phyloP scores from a whole-genome alignment of 2,888 invertebrate species.

The Sphinx pinastri region DNA sequence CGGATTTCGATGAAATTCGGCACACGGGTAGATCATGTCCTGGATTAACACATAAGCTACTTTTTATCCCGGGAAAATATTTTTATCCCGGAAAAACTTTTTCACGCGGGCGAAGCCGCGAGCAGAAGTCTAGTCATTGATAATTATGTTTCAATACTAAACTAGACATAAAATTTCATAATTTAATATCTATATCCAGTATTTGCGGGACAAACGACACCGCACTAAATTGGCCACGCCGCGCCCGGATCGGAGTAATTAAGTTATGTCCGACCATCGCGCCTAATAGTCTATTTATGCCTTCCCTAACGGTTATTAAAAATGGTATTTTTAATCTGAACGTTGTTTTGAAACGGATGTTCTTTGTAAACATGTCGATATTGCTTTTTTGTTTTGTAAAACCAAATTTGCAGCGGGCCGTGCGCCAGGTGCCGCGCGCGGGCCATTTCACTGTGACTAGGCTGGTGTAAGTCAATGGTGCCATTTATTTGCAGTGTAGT shows the following conservation, averaged over 20 bases:
- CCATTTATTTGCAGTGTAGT: slow-evolving; percentile 18
- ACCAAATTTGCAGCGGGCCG: neutral
- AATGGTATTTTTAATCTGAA: slow-evolving; percentile 25
- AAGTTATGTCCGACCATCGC: slow-evolving; percentile 24
- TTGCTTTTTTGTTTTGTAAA: slow-evolving; percentile 11
- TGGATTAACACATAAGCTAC: too few relatives aligned
- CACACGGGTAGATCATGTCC: too few relatives aligned
- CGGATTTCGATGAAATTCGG: too few relatives aligned
- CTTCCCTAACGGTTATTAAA: slow-evolving; percentile 19
- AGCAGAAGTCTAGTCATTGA: too few relatives aligned
- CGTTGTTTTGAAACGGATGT: slow-evolving; percentile 5
- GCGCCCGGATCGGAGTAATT: slow-evolving; percentile 26
- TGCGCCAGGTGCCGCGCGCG: slow-evolving; percentile 14
- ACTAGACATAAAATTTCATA: neutral
- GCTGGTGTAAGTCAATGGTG: slow-evolving; percentile 4
- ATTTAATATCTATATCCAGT: neutral
- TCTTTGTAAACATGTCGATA: slow-evolving; percentile 26
- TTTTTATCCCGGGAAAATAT: too few relatives aligned
- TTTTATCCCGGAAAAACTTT: too few relatives aligned
- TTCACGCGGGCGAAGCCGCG: too few relatives aligned
- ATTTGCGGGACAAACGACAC: slow-evolving; percentile 28
- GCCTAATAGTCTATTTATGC: slow-evolving; percentile 22
- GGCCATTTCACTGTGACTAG: slow-evolving; percentile 1
- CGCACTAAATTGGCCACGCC: slow-evolving; percentile 24
- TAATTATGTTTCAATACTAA: neutral